Conservation (phyloP, 2,888 invertebrate genomes). For the Chrysina gloriosa region DNA sequence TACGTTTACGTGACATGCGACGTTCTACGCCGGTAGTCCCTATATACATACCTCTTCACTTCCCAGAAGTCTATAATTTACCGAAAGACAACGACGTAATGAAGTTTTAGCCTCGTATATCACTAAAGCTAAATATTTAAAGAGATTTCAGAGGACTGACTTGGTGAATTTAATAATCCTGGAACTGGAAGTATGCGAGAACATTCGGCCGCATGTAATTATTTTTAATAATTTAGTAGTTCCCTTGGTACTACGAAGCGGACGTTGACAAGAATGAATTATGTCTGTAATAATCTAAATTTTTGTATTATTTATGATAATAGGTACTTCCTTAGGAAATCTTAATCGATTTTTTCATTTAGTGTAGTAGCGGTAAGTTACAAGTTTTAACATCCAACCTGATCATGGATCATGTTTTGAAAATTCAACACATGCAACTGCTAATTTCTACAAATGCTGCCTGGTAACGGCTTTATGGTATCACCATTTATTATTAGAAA, state of each 20-base stretch:
- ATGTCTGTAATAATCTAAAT: too few relatives aligned
- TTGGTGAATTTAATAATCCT: neutral
- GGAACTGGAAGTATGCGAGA: neutral
- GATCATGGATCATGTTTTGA: too few relatives aligned
- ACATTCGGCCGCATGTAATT: neutral
- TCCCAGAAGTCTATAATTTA: neutral
- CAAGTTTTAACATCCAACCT: too few relatives aligned
- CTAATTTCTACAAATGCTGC: too few relatives aligned
- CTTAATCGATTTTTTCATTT: too few relatives aligned
- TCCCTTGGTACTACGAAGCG: neutral
- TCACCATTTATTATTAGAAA: too few relatives aligned
- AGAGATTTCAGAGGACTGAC: neutral
- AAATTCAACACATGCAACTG: too few relatives aligned
- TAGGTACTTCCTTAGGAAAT: too few relatives aligned
- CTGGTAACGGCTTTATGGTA: too few relatives aligned
- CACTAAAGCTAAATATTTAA: conserved; percentile 1
- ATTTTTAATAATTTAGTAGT: neutral
- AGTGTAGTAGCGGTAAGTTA: too few relatives aligned
- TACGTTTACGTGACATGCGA: neutral
- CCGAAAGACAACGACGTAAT: neutral
- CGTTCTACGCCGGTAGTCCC: neutral
- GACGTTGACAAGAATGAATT: neutral
- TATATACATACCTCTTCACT: neutral
- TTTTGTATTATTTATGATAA: too few relatives aligned
- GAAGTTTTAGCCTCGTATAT: neutral